Evolutionary conservation across 2,797 vertebrate species (phyloP), one percentile per base, ranked within the genome.

Genomic region (Ispidina lecontei): DNA sequence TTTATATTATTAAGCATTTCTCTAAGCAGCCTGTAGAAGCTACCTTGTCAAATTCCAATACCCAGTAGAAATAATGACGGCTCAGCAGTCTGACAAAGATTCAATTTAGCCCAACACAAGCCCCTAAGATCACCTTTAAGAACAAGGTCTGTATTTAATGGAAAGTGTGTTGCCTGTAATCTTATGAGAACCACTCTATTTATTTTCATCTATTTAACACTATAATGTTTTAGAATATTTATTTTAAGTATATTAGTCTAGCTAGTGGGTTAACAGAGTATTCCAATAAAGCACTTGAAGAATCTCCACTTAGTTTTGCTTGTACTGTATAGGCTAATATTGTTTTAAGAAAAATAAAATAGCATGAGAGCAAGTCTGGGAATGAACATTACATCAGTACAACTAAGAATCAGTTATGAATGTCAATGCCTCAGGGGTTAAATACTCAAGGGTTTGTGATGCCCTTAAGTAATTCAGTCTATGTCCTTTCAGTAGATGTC

Each of bases 391-490:
- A 67, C n/a, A 49, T 33, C 56, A 91, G 63, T 88, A 87, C 80
- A 81, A 93, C 31, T 56, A 75, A 77, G 14, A 10, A 12, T 65
- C 39, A 59, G n/a, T 31, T 72, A 41, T 20, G n/a, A 67, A 69
- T 87, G 91, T 68, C 81, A 70, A 1, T 47, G 44, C 29, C 83
- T 73, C 31, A 69, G 46, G 86, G 78, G 59, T 91, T 87, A 85
- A 92, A 81, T 71, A 85, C 52, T 63, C 64, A 86, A 91, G 25
- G 26, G 51, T 76, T 92, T 96, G 43, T 80, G 80, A 80, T 87
- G 41, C 35, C 69, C 78, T 97, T 94, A 89, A 95, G 91, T 96
- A 95, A 94, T 93, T 94, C 87, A 93, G 21, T 55, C 74, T 67
- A 92, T 4, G 6, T 76, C 60, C 73, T 95, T 93, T 85, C 35